Evolutionary conservation across 2,797 vertebrate genomes (phyloP).

Genomic region (Basileuterus tristriatus): DNA sequence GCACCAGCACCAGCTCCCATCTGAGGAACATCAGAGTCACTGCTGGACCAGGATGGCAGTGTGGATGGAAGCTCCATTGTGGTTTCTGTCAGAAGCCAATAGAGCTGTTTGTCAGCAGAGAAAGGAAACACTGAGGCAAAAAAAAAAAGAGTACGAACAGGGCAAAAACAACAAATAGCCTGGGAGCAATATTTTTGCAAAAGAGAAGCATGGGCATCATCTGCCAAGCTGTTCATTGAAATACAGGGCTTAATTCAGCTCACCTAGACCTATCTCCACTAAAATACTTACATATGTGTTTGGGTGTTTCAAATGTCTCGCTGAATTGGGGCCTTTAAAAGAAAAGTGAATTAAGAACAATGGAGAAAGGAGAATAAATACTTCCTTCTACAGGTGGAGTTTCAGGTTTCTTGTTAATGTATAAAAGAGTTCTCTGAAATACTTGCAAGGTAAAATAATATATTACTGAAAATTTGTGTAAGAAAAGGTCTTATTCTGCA

Average conservation of each 20-base stretch:
- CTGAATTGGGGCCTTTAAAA: conserved; percentile 30
- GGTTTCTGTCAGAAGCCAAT: not conserved
- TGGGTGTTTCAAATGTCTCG: conserved; percentile 31
- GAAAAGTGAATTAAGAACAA: conserved; percentile 44
- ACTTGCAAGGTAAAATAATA: conserved; percentile 2
- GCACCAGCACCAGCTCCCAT: not conserved
- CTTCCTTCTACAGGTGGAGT: conserved; percentile 49
- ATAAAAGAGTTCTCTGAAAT: conserved; percentile 44
- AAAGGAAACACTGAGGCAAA: not conserved
- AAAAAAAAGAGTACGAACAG: not conserved
- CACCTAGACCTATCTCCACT: not conserved
- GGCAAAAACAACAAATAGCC: not conserved
- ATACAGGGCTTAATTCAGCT: not conserved
- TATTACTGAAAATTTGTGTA: not conserved
- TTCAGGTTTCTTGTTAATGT: conserved; percentile 21
- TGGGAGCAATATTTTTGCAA: not conserved
- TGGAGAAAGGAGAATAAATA: conserved; percentile 35
- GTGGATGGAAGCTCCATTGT: not conserved
- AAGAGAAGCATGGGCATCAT: not conserved
- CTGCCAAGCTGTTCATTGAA: conserved; percentile 9
- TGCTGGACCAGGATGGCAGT: not conserved
- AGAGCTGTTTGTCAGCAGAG: not conserved
- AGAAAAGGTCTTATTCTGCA: not conserved
- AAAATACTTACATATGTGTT: conserved; percentile 35
- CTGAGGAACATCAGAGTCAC: not conserved